Conservation (phyloP, 2,113 vertebrate genomes). For the Psephotus haematonotus region DNA sequence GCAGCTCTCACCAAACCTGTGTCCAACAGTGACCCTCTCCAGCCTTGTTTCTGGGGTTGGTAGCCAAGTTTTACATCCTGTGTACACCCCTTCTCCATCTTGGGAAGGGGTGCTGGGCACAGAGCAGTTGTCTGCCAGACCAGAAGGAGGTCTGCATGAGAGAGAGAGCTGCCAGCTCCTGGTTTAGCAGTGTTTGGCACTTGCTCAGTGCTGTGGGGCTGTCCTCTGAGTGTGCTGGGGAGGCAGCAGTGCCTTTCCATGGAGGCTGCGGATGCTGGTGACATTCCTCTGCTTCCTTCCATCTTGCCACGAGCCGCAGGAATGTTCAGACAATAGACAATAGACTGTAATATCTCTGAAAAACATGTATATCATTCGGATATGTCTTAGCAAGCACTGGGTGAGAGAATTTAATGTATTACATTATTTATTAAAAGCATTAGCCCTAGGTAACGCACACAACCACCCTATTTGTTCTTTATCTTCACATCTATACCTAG, state of each 20-base stretch:
- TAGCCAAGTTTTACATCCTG: not conserved
- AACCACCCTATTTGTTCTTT: not conserved
- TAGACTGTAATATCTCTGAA: not conserved
- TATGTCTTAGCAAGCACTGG: not conserved
- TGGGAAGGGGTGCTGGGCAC: not conserved
- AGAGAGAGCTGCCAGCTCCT: not conserved
- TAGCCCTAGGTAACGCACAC: not conserved
- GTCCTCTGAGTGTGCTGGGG: rapidly evolving
- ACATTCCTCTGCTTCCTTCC: conserved; percentile 16
- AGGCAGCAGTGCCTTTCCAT: not conserved
- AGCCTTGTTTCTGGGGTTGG: not conserved
- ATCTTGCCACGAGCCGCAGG: not conserved
- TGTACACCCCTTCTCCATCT: not conserved
- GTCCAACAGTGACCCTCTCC: not conserved
- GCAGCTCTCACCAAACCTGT: not conserved
- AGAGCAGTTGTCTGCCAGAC: not conserved
- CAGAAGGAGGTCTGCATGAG: not conserved
- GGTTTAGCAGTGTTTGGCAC: not conserved
- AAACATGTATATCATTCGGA: not conserved
- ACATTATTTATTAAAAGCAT: not conserved
- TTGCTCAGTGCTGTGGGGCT: rapidly evolving
- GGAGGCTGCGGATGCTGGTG: not conserved
- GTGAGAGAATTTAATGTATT: conserved; percentile 27
- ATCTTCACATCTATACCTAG: not conserved
- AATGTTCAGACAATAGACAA: not conserved